Evolutionary conservation across 2,113 vertebrate species (phyloP).

Genomic region (Lamprotornis superbus): DNA sequence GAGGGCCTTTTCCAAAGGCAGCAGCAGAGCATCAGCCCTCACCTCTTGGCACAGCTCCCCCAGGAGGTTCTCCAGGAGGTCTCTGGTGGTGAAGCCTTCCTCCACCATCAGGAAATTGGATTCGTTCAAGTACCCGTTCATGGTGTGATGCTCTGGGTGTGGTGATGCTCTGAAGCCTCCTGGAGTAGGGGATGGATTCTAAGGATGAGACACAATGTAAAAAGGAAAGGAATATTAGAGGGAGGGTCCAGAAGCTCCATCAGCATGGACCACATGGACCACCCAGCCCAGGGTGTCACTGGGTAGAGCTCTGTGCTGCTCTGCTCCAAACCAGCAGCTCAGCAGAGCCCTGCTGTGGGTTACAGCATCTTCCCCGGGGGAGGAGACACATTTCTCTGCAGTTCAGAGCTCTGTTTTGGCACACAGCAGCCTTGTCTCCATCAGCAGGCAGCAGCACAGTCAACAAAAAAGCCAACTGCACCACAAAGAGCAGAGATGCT

Average conservation of each 20-base stretch:
- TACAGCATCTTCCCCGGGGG: not conserved
- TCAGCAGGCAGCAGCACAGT: not conserved
- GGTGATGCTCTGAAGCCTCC: not conserved
- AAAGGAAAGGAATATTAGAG: not conserved
- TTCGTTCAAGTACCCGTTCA: conserved; percentile 73
- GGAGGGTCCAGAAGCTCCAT: not conserved
- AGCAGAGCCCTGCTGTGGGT: not conserved
- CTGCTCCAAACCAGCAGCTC: not conserved
- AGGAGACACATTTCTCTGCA: not conserved
- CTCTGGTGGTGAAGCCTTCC: conserved; percentile 77
- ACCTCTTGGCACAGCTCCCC: conserved; percentile 65
- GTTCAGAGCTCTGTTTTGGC: not conserved
- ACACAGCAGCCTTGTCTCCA: not conserved
- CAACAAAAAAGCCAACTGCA: not conserved
- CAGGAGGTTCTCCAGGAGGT: conserved; percentile 76
- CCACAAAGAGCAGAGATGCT: not conserved
- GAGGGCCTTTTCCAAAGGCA: not conserved
- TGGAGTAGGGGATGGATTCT: not conserved
- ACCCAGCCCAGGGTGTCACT: not conserved
- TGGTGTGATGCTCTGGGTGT: not conserved
- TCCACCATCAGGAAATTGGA: conserved; percentile 78
- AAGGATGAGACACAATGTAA: conserved; percentile 43
- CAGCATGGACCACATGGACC: rapidly evolving
- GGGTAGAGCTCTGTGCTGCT: not conserved
- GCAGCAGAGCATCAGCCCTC: not conserved